Conservation (phyloP, 2,888 invertebrate species). For the Bombylius discolor region DNA sequence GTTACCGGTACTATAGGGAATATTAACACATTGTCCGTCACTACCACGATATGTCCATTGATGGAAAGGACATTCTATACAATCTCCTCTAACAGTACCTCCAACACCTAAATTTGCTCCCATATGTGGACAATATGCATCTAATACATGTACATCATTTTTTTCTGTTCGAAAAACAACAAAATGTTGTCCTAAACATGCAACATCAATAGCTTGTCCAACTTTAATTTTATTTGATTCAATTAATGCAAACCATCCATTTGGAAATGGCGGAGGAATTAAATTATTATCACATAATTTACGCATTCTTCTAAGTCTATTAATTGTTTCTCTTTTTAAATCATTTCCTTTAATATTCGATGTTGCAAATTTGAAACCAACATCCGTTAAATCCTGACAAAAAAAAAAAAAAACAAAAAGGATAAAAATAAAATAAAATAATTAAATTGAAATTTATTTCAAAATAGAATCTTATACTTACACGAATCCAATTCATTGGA, state of each 20-base stretch:
- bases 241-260: slow-evolving; percentile 74
- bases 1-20: slow-evolving; percentile 54
- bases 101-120: slow-evolving; percentile 78
- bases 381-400: slow-evolving; percentile 20
- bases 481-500: slow-evolving; percentile 23
- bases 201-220: slow-evolving; percentile 45
- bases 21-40: slow-evolving; percentile 58
- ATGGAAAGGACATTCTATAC: slow-evolving; percentile 82
- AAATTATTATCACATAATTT: slow-evolving; percentile 42
- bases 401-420: background rate
- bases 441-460: background rate
- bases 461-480: slow-evolving; percentile 12
- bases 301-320: slow-evolving; percentile 40
- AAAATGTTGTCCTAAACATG: slow-evolving; percentile 57
- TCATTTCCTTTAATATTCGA: slow-evolving; percentile 1
- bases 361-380: slow-evolving; percentile 14
- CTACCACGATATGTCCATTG: slow-evolving; percentile 67
- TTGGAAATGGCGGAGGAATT: slow-evolving; percentile 74
- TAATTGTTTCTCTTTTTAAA: slow-evolving; percentile 25
- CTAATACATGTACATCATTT: slow-evolving; percentile 53
- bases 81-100: slow-evolving; percentile 61
- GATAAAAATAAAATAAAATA: background rate
- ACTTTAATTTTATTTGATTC: slow-evolving; percentile 50
- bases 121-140: slow-evolving; percentile 83
- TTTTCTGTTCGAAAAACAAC: slow-evolving; percentile 54